Evolutionary conservation across 2,113 vertebrate genomes (phyloP), one percentile per base, ranked within the genome.

Genomic region (Pogona vitticeps): DNA sequence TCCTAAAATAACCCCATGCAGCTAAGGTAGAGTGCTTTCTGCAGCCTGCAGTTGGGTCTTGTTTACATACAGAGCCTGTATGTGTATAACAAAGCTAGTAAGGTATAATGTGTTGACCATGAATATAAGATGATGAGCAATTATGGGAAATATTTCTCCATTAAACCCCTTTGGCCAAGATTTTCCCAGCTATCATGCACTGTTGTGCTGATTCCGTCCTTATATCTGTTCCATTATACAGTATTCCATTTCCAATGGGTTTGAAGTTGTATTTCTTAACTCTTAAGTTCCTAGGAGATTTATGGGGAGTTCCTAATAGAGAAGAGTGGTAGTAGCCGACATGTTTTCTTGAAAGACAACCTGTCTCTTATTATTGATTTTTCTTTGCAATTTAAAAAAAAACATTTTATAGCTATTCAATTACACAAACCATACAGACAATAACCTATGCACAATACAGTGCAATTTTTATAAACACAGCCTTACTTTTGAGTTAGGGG

Each of bases 11-110:
- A 65, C 40, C n/a, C 82, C 59, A 67, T 65, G 68, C 33, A 23
- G 75, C n/a, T 72, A 71, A 79, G 65, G 67, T 23, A 52, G 67
- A 65, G 61, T 72, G 40, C 18, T 75, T 84, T 86, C 67, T 56
- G 33, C 68, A 80, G 28, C 28, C 76, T 80, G 15, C 33, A 21
- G 42, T 75, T 18, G 13, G 38, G 46, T 75, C 59, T 84, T 42
- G n/a, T 65, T 80, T 75, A 73, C 46, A 58, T 75, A 40, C 26
- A 17, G 68, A 56, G 58, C n/a, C n/a, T 42, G 15, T 56, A 59
- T 75, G 17, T 38, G 21, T 21, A 20, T 33, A 38, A n/a, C 4
- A 56, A 14, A 28, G 9, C 15, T 2, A 8, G 46, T 40, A 56
- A 33, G 20, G 31, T 58, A 86, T 59, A 2, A 73, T n/a, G n/a